phyloP scores from a whole-genome alignment of 1,140 invertebrate species.

The Zophobas morio region DNA sequence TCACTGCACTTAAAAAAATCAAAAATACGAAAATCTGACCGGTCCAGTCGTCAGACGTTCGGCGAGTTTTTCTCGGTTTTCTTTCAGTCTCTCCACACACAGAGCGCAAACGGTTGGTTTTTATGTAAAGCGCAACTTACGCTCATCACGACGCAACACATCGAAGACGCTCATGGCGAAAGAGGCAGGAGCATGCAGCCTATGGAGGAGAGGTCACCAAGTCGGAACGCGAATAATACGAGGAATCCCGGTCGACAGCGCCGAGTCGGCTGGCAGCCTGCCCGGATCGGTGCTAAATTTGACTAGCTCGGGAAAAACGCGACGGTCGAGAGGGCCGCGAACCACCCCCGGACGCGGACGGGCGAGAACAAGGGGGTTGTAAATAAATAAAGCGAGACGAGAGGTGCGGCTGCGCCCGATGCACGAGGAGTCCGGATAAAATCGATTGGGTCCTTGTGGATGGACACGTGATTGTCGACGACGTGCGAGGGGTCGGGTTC shows the following conservation, averaged over 20 bases:
- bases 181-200: constrained; percentile 48
- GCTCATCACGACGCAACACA: constrained; percentile 50
- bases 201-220: constrained; percentile 36
- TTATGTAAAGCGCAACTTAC: constrained; percentile 50
- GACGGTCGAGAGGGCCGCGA: background rate
- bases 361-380: background rate
- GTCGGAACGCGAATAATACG: constrained; percentile 45
- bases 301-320: background rate
- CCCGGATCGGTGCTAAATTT: constrained; percentile 29
- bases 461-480: constrained; percentile 1
- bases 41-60: constrained; percentile 18
- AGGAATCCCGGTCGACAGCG: constrained; percentile 28
- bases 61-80: background rate
- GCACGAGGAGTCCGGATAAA: constrained; percentile 15
- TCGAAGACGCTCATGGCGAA: constrained; percentile 43
- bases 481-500: background rate
- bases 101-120: constrained; percentile 7
- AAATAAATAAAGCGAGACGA: constrained; percentile 33
- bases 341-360: constrained; percentile 21
- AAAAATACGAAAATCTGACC: constrained; percentile 10
- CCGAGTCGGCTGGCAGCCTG: constrained; percentile 14
- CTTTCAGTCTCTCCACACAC: background rate
- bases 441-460: constrained; percentile 18
- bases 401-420: constrained; percentile 13
- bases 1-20: background rate